These are phyloP conservation scores for Heliocidaris tuberculata DNA, from an alignment of 35 echinoderm and acorn worm species.

Conservation along the genomic window DNA sequence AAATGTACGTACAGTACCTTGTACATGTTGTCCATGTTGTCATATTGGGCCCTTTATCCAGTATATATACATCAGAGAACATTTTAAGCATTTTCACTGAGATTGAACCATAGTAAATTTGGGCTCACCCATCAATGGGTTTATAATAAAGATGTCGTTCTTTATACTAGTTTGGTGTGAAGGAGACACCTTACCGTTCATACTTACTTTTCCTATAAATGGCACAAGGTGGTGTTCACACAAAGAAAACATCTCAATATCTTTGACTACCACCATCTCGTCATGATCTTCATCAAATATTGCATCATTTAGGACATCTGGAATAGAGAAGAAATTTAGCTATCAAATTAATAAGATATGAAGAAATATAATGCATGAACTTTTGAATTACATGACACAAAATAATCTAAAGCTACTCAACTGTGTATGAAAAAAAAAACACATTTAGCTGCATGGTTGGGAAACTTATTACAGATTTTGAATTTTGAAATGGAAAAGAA, in stretches of 20 bases:
- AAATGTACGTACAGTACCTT: too few relatives aligned
- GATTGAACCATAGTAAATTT: not conserved
- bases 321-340: constrained; percentile 20
- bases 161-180: not conserved
- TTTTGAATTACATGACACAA: not conserved
- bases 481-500: too few relatives aligned
- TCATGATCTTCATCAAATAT: constrained; percentile 98
- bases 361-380: not conserved
- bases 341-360: not conserved
- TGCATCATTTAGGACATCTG: constrained; percentile 96
- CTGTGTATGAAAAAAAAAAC: not conserved
- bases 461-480: too few relatives aligned
- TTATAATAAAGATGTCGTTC: too few relatives aligned
- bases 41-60: too few relatives aligned
- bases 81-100: too few relatives aligned
- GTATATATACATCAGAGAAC: too few relatives aligned
- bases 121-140: too few relatives aligned
- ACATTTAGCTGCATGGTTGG: too few relatives aligned
- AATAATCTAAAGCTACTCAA: too few relatives aligned
- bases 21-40: too few relatives aligned
- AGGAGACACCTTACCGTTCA: not conserved
- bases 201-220: constrained; percentile 90
- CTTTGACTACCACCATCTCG: constrained; percentile 94
- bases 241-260: constrained; percentile 96
- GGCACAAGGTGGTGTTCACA: constrained; percentile 98